Evolutionary conservation across 2,113 vertebrate genomes (phyloP).

Genomic region (Hyperoodon ampullatus): DNA sequence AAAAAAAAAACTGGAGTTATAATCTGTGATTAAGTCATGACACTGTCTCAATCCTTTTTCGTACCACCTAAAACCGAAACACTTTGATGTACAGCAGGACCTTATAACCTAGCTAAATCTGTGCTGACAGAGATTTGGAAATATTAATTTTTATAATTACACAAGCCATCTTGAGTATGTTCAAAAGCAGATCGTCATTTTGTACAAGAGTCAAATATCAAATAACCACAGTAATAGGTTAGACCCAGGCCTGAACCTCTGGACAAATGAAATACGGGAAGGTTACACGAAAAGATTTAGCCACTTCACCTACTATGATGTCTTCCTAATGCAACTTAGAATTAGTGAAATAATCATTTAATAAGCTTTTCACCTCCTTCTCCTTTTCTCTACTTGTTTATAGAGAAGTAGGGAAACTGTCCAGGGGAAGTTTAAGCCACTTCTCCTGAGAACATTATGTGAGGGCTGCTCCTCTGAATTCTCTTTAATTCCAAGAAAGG

Average conservation of each 20-base stretch:
- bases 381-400: no score
- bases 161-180: background rate
- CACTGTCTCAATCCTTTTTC: background rate
- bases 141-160: background rate
- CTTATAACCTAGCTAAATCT: background rate
- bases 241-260: background rate
- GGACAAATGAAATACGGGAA: no score
- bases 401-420: rapidly evolving
- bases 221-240: background rate
- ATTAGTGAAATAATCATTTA: background rate
- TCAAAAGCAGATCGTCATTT: background rate
- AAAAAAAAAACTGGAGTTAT: background rate
- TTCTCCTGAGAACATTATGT: rapidly evolving
- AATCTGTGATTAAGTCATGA: background rate
- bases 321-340: background rate
- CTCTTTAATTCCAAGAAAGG: background rate
- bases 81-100: rapidly evolving
- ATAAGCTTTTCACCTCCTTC: background rate
- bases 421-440: background rate
- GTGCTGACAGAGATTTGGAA: background rate
- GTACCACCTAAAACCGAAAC: background rate
- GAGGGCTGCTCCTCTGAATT: background rate
- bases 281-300: background rate
- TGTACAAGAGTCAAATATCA: background rate
- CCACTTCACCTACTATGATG: no score